Evolutionary conservation across 2,888 invertebrate species (phyloP).

Genomic region (Melanotus villosus): DNA sequence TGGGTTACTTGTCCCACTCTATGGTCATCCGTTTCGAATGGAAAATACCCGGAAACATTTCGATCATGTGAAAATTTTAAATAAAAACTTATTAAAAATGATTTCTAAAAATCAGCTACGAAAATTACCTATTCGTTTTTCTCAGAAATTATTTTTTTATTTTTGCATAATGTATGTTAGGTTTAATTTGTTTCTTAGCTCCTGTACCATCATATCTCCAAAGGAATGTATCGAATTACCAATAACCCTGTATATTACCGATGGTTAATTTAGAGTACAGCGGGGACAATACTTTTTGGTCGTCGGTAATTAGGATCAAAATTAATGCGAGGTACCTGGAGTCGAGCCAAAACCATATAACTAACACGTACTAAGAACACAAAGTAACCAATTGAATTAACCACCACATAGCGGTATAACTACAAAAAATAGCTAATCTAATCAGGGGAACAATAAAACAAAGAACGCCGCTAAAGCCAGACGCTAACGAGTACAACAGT

Average conservation of each 20-base stretch:
- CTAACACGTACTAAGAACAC: slow-evolving; percentile 14
- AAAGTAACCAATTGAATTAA: slow-evolving; percentile 23
- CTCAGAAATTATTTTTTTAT: no score
- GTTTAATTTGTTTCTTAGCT: no score
- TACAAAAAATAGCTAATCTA: slow-evolving; percentile 29
- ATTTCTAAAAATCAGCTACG: no score
- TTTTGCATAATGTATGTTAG: no score
- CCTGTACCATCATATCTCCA: no score
- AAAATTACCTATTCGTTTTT: no score
- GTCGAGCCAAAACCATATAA: slow-evolving; percentile 9
- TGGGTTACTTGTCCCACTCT: no score
- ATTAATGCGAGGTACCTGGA: neutral
- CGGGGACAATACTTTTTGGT: neutral
- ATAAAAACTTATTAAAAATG: no score
- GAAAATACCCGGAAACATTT: no score
- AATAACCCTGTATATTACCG: neutral
- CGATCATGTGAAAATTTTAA: no score
- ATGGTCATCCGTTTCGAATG: no score
- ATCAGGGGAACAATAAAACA: slow-evolving; percentile 28
- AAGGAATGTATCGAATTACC: no score
- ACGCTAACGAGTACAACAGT: slow-evolving; percentile 41
- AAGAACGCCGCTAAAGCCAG: slow-evolving; percentile 13
- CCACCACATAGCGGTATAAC: neutral
- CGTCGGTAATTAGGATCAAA: neutral
- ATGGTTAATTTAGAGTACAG: neutral